These are phyloP conservation scores for Hydriomena furcata DNA, from an alignment of 2,888 invertebrate species.

Conservation along the genomic window DNA sequence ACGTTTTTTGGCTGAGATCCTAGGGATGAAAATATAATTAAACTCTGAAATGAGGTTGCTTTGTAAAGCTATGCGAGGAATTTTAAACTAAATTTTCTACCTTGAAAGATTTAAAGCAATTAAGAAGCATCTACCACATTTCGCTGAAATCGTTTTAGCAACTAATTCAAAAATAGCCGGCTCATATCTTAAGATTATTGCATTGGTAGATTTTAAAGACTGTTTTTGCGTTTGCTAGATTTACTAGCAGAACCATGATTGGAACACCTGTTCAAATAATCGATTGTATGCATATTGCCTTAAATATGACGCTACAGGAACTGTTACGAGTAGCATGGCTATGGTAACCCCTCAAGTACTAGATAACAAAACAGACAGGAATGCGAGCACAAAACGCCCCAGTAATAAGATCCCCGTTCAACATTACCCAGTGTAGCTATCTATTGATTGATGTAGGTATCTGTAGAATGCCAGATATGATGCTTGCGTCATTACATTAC, in stretches of 20 bases:
- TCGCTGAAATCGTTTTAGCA: too few relatives aligned
- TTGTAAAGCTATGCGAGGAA: conserved; percentile 6
- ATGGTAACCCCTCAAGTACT: conserved; percentile 4
- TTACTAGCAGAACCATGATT: too few relatives aligned
- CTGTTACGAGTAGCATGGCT: neutral
- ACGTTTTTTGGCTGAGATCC: conserved; percentile 14
- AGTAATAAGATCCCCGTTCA: conserved; percentile 58
- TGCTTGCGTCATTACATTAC: conserved; percentile 11
- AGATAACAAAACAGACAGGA: conserved; percentile 48
- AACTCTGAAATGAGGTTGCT: conserved; percentile 11
- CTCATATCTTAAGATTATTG: too few relatives aligned
- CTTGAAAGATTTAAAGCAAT: too few relatives aligned
- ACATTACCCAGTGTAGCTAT: conserved; percentile 53
- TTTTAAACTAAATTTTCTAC: conserved; percentile 2
- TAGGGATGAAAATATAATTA: conserved; percentile 21
- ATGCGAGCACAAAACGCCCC: conserved; percentile 55
- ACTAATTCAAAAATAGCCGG: too few relatives aligned
- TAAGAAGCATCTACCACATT: too few relatives aligned
- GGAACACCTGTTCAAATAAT: too few relatives aligned
- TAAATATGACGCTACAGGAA: too few relatives aligned
- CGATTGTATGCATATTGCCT: too few relatives aligned
- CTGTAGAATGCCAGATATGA: conserved; percentile 39
- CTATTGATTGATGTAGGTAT: conserved; percentile 47
- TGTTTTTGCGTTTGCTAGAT: too few relatives aligned
- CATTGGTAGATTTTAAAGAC: too few relatives aligned